Evolutionary conservation across 2,888 invertebrate species (phyloP).

Genomic region (Nudaria mundana): DNA sequence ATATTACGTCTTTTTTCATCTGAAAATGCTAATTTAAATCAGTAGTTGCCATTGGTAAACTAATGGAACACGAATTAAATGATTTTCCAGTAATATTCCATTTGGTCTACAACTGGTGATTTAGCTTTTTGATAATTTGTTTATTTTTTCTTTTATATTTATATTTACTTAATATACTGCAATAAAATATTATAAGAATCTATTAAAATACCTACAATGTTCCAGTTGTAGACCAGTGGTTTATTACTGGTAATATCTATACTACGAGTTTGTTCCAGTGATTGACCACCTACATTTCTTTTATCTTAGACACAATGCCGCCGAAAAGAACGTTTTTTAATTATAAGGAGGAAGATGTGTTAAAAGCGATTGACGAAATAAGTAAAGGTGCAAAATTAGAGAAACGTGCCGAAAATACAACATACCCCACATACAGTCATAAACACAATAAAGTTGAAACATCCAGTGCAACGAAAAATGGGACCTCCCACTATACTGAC

Average conservation of each 20-base stretch:
- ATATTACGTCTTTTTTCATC: no score
- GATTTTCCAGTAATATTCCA: no score
- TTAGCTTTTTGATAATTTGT: no score
- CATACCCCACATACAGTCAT: conserved; percentile 13
- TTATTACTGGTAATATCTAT: conserved; percentile 7
- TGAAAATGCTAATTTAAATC: no score
- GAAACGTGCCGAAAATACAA: conserved; percentile 7
- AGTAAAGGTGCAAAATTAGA: conserved; percentile 10
- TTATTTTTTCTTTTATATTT: no score
- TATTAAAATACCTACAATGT: no score
- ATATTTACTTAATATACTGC: no score
- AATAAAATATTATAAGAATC: no score
- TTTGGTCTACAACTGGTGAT: no score
- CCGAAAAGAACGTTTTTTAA: conserved; percentile 12
- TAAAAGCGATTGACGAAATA: conserved; percentile 13
- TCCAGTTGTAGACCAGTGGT: conserved; percentile 11
- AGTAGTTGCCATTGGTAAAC: no score
- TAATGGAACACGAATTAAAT: no score
- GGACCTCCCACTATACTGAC: conserved; percentile 21
- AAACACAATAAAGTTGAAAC: conserved; percentile 23
- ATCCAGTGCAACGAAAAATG: conserved; percentile 25
- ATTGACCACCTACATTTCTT: conserved; percentile 10
- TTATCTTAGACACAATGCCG: conserved; percentile 4
- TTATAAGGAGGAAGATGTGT: conserved; percentile 15
- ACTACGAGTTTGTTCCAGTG: conserved; percentile 12